phyloP scores from a whole-genome alignment of 2,888 invertebrate species.

The Heliothis peltigera region DNA sequence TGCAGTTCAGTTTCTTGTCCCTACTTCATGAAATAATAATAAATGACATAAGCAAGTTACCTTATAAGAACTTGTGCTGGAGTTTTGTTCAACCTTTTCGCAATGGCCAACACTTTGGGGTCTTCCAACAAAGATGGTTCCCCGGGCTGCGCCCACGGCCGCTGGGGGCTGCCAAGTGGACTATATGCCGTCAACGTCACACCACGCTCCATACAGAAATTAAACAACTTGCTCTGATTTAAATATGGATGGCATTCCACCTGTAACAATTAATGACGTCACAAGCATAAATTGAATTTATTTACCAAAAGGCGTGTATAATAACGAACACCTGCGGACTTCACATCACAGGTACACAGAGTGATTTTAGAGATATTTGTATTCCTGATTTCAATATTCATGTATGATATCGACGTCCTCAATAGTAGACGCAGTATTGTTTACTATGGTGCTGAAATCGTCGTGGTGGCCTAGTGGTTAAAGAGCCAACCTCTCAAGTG shows the following conservation, averaged over 20 bases:
- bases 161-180: slow-evolving; percentile 92
- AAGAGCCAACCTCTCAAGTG: too few relatives aligned
- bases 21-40: too few relatives aligned
- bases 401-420: neutral
- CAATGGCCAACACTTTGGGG: slow-evolving; percentile 89
- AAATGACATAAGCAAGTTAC: slow-evolving; percentile 54
- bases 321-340: neutral
- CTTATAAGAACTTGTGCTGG: slow-evolving; percentile 91
- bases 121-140: slow-evolving; percentile 89
- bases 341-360: slow-evolving; percentile 6
- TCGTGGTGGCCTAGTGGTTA: too few relatives aligned
- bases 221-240: slow-evolving; percentile 90
- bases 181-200: slow-evolving; percentile 93
- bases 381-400: slow-evolving; percentile 1
- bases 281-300: neutral
- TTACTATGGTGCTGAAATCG: too few relatives aligned
- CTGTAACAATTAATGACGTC: slow-evolving; percentile 74
- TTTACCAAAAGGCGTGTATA: neutral
- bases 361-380: slow-evolving; percentile 3
- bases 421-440: neutral
- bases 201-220: slow-evolving; percentile 90
- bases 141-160: slow-evolving; percentile 90
- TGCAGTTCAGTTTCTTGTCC: too few relatives aligned
- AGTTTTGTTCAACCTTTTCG: slow-evolving; percentile 91
- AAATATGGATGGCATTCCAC: slow-evolving; percentile 90